Percentiles rank a stretch among this genome's conserved stretches.
Conservation (phyloP, 2,113 vertebrate species). For the Gymnorhina tibicen region DNA sequence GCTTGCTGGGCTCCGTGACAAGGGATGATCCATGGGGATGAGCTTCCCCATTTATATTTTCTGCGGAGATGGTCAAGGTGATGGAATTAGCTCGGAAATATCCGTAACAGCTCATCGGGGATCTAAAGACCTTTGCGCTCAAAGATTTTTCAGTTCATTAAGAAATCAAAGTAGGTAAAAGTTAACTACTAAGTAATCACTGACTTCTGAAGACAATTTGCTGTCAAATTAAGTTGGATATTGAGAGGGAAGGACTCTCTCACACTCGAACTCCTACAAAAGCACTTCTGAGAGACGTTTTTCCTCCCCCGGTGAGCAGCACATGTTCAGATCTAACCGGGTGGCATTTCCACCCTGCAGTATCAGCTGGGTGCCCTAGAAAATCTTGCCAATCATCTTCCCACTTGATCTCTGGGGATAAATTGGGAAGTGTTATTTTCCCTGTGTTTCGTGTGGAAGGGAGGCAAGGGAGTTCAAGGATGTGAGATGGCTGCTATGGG, state of each 20-base stretch:
- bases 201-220: background rate
- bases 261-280: background rate
- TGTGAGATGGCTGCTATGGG: rapidly evolving
- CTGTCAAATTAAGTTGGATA: background rate
- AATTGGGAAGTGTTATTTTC: background rate
- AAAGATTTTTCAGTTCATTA: constrained; percentile 40
- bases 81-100: background rate
- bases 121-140: constrained; percentile 1
- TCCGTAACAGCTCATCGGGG: background rate
- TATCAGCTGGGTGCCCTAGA: background rate
- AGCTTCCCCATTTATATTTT: background rate
- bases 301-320: background rate
- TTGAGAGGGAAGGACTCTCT: background rate
- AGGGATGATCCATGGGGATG: background rate
- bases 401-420: background rate
- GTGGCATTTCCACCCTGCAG: rapidly evolving
- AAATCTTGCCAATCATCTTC: background rate
- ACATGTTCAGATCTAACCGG: rapidly evolving
- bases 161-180: constrained; percentile 29
- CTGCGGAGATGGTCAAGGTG: background rate
- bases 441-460: background rate
- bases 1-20: background rate
- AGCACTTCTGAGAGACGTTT: background rate
- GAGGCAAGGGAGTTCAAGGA: background rate
- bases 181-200: constrained; percentile 9